Base-by-base conservation (phyloP, 2,113 vertebrate species). In the Mesocricetus auratus region DNA sequence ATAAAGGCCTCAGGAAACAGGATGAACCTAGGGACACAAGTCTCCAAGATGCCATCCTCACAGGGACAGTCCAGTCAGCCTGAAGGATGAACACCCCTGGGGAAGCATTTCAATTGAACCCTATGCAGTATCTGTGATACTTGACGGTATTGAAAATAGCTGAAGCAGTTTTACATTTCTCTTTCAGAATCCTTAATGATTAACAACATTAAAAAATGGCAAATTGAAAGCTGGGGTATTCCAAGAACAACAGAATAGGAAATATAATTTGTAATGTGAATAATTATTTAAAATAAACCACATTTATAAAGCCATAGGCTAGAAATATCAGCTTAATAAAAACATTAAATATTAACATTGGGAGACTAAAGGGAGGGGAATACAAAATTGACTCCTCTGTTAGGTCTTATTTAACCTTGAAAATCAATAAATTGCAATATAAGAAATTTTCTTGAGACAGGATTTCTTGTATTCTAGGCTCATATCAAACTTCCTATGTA, bases 161-260 rank as follows among this genome's bases (percentile, higher is more conserved):
- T 47, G 1, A 73, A 21, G 17, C 86, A 79, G 73, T 79, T 92
- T 73, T 39, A 86, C 42, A 79, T 73, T 86, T 92, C 71, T 56
- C 8, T 73, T 86, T 29, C 31, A 79, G 19, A 62, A 1, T 73
- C 87, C 58, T 79, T 64, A 53, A 82, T 83, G 82, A 81, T 45
- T 93, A 82, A 91, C 71, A 64, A 64, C 74, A 75, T 21, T 58
- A 36, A 79, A 91, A 89, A 56, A 62, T 64, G 71, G 90, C n/a
- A 74, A 92, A 89, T 60, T 29, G 53, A 75, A 94, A 85, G 71
- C 62, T 58, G 33, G 36, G 17, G 78, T n/a, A n/a, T 56, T 79
- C 77, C 16, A 16, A 91, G 75, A 60, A 58, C 36, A 60, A 45
- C 15, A 60, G 8, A 42, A 42, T 7, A 64, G 24, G 39, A 82